Evolutionary conservation across 2,797 vertebrate genomes (phyloP), one percentile per base, ranked within the genome.

Genomic region (Gallinago nigripennis): DNA sequence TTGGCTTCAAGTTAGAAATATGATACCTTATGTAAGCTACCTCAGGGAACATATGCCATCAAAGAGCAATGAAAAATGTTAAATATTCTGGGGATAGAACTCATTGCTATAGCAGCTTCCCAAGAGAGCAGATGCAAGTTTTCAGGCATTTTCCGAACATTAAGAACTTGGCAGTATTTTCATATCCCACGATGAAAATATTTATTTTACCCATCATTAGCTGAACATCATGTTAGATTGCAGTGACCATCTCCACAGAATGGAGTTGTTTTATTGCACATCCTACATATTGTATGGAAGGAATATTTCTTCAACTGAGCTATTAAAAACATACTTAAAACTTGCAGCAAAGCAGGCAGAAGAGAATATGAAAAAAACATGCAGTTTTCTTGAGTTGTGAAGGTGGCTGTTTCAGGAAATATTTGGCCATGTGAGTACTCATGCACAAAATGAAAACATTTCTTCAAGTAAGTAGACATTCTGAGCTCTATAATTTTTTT

Each of bases 41-140:
- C 66, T 91, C 60, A 82, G 84, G 92, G 81, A 95, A 89, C 57
- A 77, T 77, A 91, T 75, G 68, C 53, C 60, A 85, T 82, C 68
- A 89, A 90, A 94, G 53, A 87, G 35, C 86, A 93, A 61, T 19
- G 45, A 94, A 93, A 87, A 89, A 91, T 71, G 64, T 77, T 88
- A 88, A 92, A 70, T 89, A 89, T 77, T 66, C 60, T 80, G 28
- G 45, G n/a, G 27, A 45, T 75, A 73, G 54, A 82, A 82, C 46
- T 91, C 39, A 50, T 19, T 92, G 61, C 30, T 73, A 21, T 7
- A 78, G 30, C 71, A 92, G 25, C 50, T 91, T 80, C 92, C 71
- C 86, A 66, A 37, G 69, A 73, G 78, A 94, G 13, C 54, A 94
- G 69, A 80, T 80, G 79, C n/a, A 95, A 90, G 92, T 85, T 95